Evolutionary conservation across 2,797 vertebrate genomes (phyloP).

Genomic region (Manis javanica): DNA sequence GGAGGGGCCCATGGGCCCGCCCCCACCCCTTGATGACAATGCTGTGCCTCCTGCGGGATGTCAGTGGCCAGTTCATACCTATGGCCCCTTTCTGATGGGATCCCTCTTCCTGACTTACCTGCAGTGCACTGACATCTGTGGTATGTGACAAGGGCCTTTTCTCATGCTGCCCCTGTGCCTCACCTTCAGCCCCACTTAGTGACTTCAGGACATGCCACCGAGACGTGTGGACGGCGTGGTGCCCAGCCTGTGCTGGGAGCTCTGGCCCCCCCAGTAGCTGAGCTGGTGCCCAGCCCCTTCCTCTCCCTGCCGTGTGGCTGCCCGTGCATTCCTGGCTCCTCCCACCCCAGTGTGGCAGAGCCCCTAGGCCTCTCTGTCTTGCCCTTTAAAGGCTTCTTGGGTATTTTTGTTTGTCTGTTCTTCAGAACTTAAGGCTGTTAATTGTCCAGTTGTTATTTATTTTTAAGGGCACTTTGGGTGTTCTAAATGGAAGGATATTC

Average conservation of each 20-base stretch:
- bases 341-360: background rate
- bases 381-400: background rate
- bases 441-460: background rate
- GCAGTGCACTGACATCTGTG: too few relatives aligned
- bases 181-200: background rate
- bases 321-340: background rate
- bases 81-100: background rate
- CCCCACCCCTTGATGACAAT: too few relatives aligned
- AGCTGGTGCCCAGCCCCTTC: too few relatives aligned
- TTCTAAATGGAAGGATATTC: background rate
- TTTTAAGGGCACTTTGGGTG: background rate
- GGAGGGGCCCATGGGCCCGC: too few relatives aligned
- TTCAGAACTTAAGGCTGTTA: background rate
- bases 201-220: fast-evolving
- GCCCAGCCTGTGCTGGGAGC: background rate
- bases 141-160: background rate
- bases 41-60: background rate
- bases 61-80: background rate
- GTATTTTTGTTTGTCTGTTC: background rate
- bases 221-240: too few relatives aligned
- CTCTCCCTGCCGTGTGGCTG: too few relatives aligned
- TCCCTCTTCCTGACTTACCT: background rate
- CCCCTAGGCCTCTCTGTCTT: fast-evolving
- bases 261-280: background rate
- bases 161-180: too few relatives aligned